Evolutionary conservation across 1,140 invertebrate species (phyloP).

Genomic region (Ericerus pela): DNA sequence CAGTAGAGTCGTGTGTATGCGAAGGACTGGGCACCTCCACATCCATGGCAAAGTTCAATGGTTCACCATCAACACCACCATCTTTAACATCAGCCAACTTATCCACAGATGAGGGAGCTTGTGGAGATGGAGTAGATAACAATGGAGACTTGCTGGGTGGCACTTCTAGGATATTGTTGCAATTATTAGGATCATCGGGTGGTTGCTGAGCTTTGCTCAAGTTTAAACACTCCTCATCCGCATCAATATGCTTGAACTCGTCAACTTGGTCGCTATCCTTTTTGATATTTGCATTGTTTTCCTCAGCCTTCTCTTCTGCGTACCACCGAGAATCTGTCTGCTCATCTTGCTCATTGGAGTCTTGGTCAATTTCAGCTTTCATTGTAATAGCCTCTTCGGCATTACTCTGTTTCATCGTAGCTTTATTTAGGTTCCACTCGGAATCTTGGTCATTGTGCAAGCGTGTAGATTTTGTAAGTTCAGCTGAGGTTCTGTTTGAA

Average conservation of each 20-base stretch:
- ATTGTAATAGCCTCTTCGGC: too few species aligned
- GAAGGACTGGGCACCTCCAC: neutral
- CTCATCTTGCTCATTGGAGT: too few species aligned
- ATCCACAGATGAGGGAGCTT: too few species aligned
- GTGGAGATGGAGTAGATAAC: too few species aligned
- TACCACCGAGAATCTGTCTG: too few species aligned
- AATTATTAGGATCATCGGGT: neutral
- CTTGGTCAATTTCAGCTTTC: neutral
- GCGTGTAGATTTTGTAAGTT: too few species aligned
- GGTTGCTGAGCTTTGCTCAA: conserved; percentile 6
- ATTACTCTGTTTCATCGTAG: neutral
- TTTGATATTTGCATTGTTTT: neutral
- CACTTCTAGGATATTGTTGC: too few species aligned
- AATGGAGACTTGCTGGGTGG: too few species aligned
- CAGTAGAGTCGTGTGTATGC: conserved; percentile 14
- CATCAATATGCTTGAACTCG: conserved; percentile 20
- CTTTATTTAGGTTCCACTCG: neutral
- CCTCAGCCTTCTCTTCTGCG: conserved; percentile 3
- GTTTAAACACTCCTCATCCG: conserved; percentile 16
- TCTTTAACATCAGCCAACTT: too few species aligned
- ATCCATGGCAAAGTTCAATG: neutral
- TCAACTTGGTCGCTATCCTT: neutral
- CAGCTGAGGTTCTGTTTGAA: neutral
- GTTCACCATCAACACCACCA: neutral
- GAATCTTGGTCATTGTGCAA: neutral